Evolutionary conservation across 2,797 vertebrate species (phyloP).

Genomic region (Arnoldichthys spilopterus): DNA sequence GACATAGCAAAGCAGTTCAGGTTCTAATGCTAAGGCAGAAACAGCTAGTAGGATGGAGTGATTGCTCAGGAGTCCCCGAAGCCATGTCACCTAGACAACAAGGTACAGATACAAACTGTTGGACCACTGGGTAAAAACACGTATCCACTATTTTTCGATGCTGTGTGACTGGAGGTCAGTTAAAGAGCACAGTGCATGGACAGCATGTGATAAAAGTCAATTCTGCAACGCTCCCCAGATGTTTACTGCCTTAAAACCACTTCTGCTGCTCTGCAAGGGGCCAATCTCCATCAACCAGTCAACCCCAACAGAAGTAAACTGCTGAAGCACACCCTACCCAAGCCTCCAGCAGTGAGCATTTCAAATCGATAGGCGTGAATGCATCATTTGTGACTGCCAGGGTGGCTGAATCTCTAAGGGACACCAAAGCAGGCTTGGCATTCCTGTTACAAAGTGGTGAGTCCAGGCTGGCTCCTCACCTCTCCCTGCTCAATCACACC

Average conservation of each 20-base stretch:
- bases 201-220: background rate
- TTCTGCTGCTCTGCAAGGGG: conserved; percentile 6
- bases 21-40: too few species aligned
- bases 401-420: conserved; percentile 53
- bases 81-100: conserved; percentile 7
- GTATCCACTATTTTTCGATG: conserved; percentile 13
- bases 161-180: background rate
- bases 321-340: conserved; percentile 7
- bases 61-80: conserved; percentile 2
- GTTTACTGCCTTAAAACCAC: background rate
- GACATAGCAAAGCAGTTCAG: too few species aligned
- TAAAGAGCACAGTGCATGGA: background rate
- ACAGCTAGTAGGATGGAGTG: background rate
- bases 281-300: background rate
- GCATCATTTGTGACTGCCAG: conserved; percentile 30
- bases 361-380: conserved; percentile 58
- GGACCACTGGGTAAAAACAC: background rate
- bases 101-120: background rate
- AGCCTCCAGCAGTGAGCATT: conserved; percentile 21
- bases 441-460: conserved; percentile 42
- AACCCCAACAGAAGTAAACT: background rate
- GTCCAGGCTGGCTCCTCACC: conserved; percentile 22
- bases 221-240: background rate
- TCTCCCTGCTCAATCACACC: conserved; percentile 49
- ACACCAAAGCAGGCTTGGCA: conserved; percentile 27